Evolutionary conservation across 2,888 invertebrate genomes (phyloP), one percentile per base, ranked within the genome.

Genomic region (Leucophenga montana): DNA sequence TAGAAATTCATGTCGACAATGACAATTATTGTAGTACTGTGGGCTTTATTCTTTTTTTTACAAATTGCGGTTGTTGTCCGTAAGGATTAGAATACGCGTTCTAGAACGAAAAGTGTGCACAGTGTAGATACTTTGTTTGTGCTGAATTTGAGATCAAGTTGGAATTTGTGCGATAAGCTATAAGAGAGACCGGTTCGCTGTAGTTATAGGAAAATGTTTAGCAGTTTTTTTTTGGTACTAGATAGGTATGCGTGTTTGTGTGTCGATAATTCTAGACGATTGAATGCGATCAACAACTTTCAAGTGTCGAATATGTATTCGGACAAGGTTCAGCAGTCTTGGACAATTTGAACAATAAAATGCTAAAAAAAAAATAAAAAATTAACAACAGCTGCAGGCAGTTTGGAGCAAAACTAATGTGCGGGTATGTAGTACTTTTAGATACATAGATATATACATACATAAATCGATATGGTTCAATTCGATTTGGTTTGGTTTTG

Each of bases 371-470:
- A 27, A 27, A 27, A 27, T 27, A 27, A 27, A 27, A 27, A 27
- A 27, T 3, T 20, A 13, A 14, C 33, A 62, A 46, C 65, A 65
- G 65, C 65, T 65, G 65, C 65, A 65, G 65, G 65, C 65, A 9
- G 50, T 65, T 65, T 65, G 27, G 50, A 22, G 50, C 50, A 65
- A 65, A 31, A 27, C 31, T 16, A 54, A 18, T 16, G 27, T 27
- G 27, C 27, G 27, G 27, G 27, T 27, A 27, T 27, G 4, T 27
- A 27, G 3, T 27, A 27, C 16, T 14, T 16, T 53, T 53, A 53
- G 18, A 18, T 53, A 9, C 14, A 48, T 48, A 5, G 14, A 5
- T 48, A 14, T 48, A n/a, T 46, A n/a, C 2, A n/a, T 6, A 46
- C 46, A 46, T 46, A 11, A 46, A 48, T 48, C 16, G 14, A 5